Evolutionary conservation across 2,888 invertebrate genomes (phyloP), one percentile per base, ranked within the genome.

Genomic region (Drosophila algonquin): DNA sequence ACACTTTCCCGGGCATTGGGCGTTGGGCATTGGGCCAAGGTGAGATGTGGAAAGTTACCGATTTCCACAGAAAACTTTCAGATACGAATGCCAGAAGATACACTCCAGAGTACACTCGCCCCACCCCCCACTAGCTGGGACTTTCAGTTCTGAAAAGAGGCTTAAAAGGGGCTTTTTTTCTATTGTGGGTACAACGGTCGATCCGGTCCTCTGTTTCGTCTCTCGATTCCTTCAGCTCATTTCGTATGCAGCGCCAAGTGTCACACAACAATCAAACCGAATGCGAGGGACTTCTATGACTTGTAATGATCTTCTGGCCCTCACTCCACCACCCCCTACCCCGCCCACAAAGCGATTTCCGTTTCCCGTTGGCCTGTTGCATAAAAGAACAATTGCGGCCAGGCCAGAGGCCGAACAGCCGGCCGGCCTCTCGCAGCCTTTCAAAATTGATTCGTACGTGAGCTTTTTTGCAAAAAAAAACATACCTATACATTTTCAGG

Each of bases 301-400:
- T 77, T 64, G 65, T 80, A 81, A 80, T 76, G 81, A 85, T 82
- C 64, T 74, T 24, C 52, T 51, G 54, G 51, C 45, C 55, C 64
- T 18, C 51, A 8, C 32, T n/a, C 45, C 40, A 14, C 14, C 40
- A 21, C 35, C 21, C 10, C 14, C n/a, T 4, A 30, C 16, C 35
- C 12, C 52, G 18, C 50, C 60, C 47, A 8, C 58, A 10, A 21
- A 3, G 18, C 47, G 53, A 44, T 52, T 86, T 82, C 82, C 82
- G 83, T 79, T 82, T 82, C 79, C 86, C 77, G 79, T 65, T 64
- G 79, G 75, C 77, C 83, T 80, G 81, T 84, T 87, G 83, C 83
- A 81, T 87, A 77, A 81, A 84, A 87, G 83, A 83, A 83, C 81
- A 81, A 84, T 81, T 77, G 58, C 45, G 1, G 2, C 21, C 21